Percentiles rank a stretch among this genome's conserved stretches.
phyloP scores from a whole-genome alignment of 2,797 vertebrate species.

The Pogoniulus pusillus region DNA sequence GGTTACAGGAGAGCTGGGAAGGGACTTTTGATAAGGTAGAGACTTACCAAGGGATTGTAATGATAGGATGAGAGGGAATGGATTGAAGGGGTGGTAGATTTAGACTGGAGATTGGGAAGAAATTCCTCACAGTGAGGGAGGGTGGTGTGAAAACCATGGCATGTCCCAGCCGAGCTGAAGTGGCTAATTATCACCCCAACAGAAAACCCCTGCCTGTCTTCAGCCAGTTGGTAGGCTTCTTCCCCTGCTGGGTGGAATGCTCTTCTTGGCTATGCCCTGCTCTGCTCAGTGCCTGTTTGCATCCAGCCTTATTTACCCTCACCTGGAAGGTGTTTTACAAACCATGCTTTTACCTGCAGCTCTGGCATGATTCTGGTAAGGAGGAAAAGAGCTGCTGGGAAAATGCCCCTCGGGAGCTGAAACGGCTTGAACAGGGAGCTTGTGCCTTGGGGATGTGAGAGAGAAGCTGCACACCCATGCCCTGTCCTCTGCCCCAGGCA shows the following conservation, averaged over 20 bases:
- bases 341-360: neutral
- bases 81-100: too few species aligned
- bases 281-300: neutral
- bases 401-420: rapidly evolving
- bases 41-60: too few species aligned
- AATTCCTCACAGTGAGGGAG: too few species aligned
- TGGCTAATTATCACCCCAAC: neutral
- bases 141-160: neutral
- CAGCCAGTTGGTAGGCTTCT: neutral
- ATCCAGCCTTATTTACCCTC: neutral
- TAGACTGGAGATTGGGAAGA: too few species aligned
- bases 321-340: neutral
- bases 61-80: too few species aligned
- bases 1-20: too few species aligned
- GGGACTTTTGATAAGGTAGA: too few species aligned
- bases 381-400: neutral
- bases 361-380: neutral
- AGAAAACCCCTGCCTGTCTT: neutral
- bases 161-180: neutral
- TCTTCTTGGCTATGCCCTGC: neutral
- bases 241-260: neutral
- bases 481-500: neutral
- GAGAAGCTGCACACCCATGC: rapidly evolving
- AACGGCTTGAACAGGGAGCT: neutral
- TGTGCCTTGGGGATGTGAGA: neutral